Conservation (phyloP, 2,113 vertebrate genomes). For the Plestiodon gilberti region DNA sequence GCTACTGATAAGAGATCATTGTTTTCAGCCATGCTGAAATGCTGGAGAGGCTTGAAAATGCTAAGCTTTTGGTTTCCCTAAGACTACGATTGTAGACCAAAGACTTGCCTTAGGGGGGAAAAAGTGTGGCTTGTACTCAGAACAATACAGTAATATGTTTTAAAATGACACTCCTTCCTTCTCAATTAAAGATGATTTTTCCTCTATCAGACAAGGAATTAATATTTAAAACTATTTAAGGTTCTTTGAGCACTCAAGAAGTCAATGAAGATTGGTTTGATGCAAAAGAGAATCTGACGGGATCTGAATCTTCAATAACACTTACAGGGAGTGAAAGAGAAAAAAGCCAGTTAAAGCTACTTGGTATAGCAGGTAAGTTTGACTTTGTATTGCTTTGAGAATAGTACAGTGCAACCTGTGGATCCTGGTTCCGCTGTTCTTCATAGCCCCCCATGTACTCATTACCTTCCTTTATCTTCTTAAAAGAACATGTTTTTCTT, state of each 20-base stretch:
- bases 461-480: too few relatives aligned
- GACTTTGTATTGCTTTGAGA: neutral
- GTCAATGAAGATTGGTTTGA: conserved; percentile 73
- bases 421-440: neutral
- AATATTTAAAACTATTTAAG: conserved; percentile 50
- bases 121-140: too few relatives aligned
- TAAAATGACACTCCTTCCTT: neutral
- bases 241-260: conserved; percentile 37
- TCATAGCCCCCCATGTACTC: too few relatives aligned
- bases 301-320: conserved; percentile 34
- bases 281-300: conserved; percentile 66
- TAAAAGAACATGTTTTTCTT: too few relatives aligned
- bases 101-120: too few relatives aligned
- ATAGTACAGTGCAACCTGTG: neutral
- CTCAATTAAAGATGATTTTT: neutral
- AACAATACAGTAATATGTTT: too few relatives aligned
- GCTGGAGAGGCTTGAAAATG: too few relatives aligned
- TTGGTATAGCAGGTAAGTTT: conserved; percentile 48
- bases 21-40: too few relatives aligned
- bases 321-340: conserved; percentile 7
- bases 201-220: neutral
- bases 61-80: too few relatives aligned
- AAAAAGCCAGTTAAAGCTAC: neutral
- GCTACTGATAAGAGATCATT: too few relatives aligned
- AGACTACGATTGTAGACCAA: too few relatives aligned